Evolutionary conservation across 37 sponge, comb jelly and placozoan genomes (phyloP), one percentile per base, ranked within the genome.

Genomic region (Agelas oroides): DNA sequence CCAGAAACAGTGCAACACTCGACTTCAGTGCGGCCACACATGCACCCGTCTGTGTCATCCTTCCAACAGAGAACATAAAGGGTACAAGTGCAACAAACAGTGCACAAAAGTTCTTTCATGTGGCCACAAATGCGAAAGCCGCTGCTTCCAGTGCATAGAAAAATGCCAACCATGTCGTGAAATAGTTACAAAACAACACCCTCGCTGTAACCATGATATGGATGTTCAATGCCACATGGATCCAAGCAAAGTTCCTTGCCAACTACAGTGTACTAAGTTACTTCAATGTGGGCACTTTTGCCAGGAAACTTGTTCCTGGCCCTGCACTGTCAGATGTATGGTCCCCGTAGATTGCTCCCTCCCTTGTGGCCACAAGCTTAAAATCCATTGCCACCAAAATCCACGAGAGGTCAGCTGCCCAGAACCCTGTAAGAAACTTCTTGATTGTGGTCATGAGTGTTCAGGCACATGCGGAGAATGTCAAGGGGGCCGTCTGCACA

Each of bases 271-370:
- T 80, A 39, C 62, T 0, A 83, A 76, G 60, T 27, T 67, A 27
- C 80, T 90, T 34, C 77, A 37, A 1, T 97, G 97, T 92, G 92
- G 94, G 18, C 94, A 97, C 76, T 55, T 46, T 17, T 97, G 97
- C 53, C 79, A 70, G 53, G 65, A 81, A 8, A 28, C 5, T 41
- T 97, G 97, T 71, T 85, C 76, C 37, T 53, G 77, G 68, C 86
- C 92, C 31, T 88, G 90, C 71, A 55, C 77, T 23, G 54, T 23
- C 0, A 71, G 40, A 27, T 96, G 96, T 69, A 6, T 38, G 1
- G 64, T 25, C 6, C 23, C 23, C 2, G 78, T 87, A 27, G 35
- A 46, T 18, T 85, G 83, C 40, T 16, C 1, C 16, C 88, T 92
- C 0, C 65, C 78, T 2, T 96, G 96, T 86, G 87, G 91, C 12